phyloP scores from a whole-genome alignment of 2,113 vertebrate genomes.

The Salvelinus alpinus region DNA sequence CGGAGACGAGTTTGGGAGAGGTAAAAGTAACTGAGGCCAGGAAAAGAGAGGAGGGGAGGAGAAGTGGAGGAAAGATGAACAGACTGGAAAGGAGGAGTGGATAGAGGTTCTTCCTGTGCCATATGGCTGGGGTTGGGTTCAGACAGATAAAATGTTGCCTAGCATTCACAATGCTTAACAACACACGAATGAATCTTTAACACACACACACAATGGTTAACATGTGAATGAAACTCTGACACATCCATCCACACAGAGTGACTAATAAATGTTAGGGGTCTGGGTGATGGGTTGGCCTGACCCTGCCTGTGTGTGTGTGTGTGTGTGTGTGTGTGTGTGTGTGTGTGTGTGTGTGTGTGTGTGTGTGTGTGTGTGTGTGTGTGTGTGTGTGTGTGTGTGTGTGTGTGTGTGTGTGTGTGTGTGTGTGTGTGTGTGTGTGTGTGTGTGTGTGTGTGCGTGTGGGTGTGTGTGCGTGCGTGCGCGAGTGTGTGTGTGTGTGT shows the following conservation, averaged over 20 bases:
- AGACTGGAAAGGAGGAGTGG: conserved; percentile 6
- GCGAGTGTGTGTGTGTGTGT: no score
- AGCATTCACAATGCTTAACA: conserved; percentile 86
- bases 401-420: no score
- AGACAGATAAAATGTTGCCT: conserved; percentile 90
- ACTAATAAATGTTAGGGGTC: conserved; percentile 70
- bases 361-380: no score
- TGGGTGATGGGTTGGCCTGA: conserved; percentile 46
- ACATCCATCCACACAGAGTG: conserved; percentile 84
- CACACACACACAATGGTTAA: conserved; percentile 77
- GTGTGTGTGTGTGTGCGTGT: background rate
- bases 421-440: background rate
- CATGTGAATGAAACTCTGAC: conserved; percentile 89
- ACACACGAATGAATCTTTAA: conserved; percentile 76
- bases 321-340: background rate
- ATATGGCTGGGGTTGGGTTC: conserved; percentile 95
- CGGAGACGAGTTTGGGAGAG: conserved; percentile 4
- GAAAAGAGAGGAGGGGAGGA: background rate
- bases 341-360: no score
- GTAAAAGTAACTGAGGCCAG: background rate
- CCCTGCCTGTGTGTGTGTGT: background rate
- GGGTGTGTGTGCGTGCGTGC: no score
- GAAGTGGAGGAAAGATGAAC: conserved; percentile 6
- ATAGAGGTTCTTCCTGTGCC: conserved; percentile 56
- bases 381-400: no score